Base-by-base conservation (phyloP, 2,888 invertebrate genomes). In the Scelioninae gen. 2 region DNA sequence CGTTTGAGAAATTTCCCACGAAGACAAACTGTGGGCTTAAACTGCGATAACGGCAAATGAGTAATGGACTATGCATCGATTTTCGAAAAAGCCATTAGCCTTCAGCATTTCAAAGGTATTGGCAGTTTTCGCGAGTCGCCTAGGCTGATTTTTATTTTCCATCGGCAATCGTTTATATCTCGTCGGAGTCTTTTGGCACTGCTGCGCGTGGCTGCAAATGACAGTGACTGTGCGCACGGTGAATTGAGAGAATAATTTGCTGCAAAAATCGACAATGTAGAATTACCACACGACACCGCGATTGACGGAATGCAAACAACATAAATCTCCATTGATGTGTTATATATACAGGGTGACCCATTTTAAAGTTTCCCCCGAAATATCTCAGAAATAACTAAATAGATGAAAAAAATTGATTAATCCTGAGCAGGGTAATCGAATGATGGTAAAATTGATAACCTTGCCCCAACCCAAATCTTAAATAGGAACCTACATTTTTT, bases 61-160 rank as follows among this genome's bases (percentile, higher is more conserved):
- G 43, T 57, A 57, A 57, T 57, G 57, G 57, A 31, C 13, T 28
- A 13, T 9, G 15, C 31, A 57, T 57, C 19, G 57, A 57, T 57
- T 57, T 55, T 43, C 25, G 43, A 33, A 60, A 60, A 60, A 37
- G 37, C 46, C 35, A 60, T 60, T 60, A 48, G 46, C 60, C 22
- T 15, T 35, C 11, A 41, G 16, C 55, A 55, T 55, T 55, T 43
- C 45, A 57, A 45, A 57, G 57, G 43, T 57, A 57, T 45, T 57
- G 43, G 57, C 57, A 45, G 28, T 45, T 57, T 43, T 57, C 45
- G 33, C 25, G 22, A 46, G 22, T 37, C 46, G 22, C n/a, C 25
- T n/a, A 9, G 58, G 15, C 37, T 60, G 35, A 60, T 60, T 60
- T 60, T 60, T 60, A 60, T 60, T 60, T 60, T 35, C 48, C 35